These are phyloP conservation scores for Parapristionchus giblindavisi DNA, from an alignment of 2,888 invertebrate genomes.

Conservation along the genomic window DNA sequence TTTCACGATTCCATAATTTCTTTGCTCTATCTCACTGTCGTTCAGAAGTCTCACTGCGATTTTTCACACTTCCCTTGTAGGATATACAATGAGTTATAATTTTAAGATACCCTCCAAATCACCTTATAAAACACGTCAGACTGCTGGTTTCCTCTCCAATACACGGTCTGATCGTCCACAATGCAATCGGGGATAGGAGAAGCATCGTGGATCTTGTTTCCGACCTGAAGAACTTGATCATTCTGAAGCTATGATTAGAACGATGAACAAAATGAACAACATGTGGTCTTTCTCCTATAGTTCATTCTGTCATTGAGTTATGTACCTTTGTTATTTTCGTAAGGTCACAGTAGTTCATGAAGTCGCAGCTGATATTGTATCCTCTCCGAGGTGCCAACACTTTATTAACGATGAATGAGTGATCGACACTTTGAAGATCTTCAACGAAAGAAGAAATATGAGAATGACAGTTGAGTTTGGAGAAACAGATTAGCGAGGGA, in stretches of 20 bases:
- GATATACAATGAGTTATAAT: too few relatives aligned
- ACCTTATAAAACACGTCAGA: conserved; percentile 27
- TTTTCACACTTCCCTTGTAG: too few relatives aligned
- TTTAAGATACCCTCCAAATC: too few relatives aligned
- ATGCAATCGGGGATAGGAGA: conserved; percentile 17
- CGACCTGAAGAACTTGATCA: conserved; percentile 7
- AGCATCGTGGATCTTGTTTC: conserved; percentile 4
- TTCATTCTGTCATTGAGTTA: neutral
- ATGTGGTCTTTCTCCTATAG: neutral
- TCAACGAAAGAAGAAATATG: too few relatives aligned
- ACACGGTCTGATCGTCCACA: conserved; percentile 25
- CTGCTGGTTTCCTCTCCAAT: conserved; percentile 26
- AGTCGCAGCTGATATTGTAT: conserved; percentile 39
- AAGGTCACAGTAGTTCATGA: conserved; percentile 37
- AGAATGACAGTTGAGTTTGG: too few relatives aligned
- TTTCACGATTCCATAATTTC: too few relatives aligned
- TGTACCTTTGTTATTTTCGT: neutral
- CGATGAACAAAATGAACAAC: neutral
- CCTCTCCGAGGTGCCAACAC: neutral
- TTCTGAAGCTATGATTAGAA: neutral
- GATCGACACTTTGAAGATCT: conserved; percentile 7
- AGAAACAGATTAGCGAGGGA: neutral
- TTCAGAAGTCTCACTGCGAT: too few relatives aligned
- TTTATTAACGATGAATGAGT: conserved; percentile 12
- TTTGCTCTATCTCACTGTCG: too few relatives aligned